Percentiles rank a stretch among this genome's conserved stretches.
Conservation (phyloP, 2,797 vertebrate genomes). For the Sebastes cheni region DNA sequence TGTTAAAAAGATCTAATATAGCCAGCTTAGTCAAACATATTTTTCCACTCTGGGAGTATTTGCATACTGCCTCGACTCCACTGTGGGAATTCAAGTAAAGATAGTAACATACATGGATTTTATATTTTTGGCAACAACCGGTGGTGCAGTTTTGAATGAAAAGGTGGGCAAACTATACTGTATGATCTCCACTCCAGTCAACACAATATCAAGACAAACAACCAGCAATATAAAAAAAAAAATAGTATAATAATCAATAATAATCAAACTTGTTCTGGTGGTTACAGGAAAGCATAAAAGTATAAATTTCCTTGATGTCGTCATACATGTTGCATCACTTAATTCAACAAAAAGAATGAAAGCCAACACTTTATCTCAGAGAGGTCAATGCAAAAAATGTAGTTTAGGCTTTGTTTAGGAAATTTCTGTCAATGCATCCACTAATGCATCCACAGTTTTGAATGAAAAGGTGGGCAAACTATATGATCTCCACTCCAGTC, state of each 20-base stretch:
- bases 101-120: slow-evolving; percentile 41
- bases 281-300: not conserved
- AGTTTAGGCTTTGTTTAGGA: not conserved
- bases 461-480: slow-evolving; percentile 17
- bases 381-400: not conserved
- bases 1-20: slow-evolving; percentile 63
- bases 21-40: slow-evolving; percentile 50
- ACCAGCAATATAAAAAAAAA: not conserved
- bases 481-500: not conserved
- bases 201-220: slow-evolving; percentile 1
- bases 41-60: slow-evolving; percentile 56
- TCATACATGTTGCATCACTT: not conserved
- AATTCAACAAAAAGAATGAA: not conserved
- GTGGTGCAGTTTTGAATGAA: slow-evolving; percentile 4
- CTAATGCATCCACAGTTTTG: not conserved
- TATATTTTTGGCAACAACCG: slow-evolving; percentile 44
- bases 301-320: not conserved
- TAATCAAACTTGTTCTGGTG: no score
- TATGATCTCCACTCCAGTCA: not conserved
- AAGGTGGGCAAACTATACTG: slow-evolving; percentile 5
- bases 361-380: not conserved
- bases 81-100: slow-evolving; percentile 52
- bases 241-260: no score
- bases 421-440: not conserved
- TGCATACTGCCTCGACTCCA: slow-evolving; percentile 51